Base-by-base conservation (phyloP, 1,140 invertebrate genomes). In the Bombyx mori region DNA sequence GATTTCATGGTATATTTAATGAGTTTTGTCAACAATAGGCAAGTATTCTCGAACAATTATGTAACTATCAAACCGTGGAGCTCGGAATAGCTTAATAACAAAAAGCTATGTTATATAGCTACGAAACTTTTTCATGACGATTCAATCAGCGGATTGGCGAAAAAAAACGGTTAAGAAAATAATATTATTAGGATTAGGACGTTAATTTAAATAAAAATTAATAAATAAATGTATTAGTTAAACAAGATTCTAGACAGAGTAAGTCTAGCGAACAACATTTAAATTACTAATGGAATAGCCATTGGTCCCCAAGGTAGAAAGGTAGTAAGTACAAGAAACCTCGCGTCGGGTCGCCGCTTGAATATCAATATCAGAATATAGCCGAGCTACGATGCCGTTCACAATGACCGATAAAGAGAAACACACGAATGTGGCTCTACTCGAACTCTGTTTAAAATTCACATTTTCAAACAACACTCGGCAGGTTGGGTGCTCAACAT, bases 361-460 rank as follows among this genome's bases (percentile, higher is more conserved):
- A 83, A 87, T 87, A 82, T 74, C 79, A 85, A 87, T 87, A 79
- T 81, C 73, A 68, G 69, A 78, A 75, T 79, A 84, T 81, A 72
- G 65, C 52, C 70, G 60, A 69, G 68, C 74, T 54, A 69, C 72
- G 69, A 76, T 73, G 73, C 68, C 73, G 66, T 68, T 61, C 75
- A 79, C 77, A 84, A 80, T 82, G 77, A 75, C 83, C 83, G 75
- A 85, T 85, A 82, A 78, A 82, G 71, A 74, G 74, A 69, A 81
- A 73, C 44, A 74, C 69, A 73, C 81, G 73, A 82, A 77, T 81
- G 77, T 83, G 74, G 72, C 75, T 78, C 70, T 83, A 83, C 71
- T 62, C 69, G 60, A 65, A 71, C 57, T 77, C 69, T 65, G 65
- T 74, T 85, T 83, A 83, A 81, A 83, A 84, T 82, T 81, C 80